Base-by-base conservation (phyloP, 2,888 invertebrate genomes). In the Melanostoma scalare region DNA sequence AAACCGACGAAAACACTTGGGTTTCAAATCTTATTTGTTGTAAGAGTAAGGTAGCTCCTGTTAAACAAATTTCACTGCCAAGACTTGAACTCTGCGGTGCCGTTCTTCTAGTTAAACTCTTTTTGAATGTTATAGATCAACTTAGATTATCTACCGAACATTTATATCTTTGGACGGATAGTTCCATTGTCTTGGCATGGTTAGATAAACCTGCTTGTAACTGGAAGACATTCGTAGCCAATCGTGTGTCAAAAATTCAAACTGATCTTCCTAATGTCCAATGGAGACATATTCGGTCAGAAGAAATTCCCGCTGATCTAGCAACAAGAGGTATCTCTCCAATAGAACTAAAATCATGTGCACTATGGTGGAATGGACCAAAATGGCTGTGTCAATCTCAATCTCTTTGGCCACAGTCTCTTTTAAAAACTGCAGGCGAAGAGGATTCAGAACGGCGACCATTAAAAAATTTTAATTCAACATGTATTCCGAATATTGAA, bases 21-120 rank as follows among this genome's bases (percentile, higher is more conserved):
- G 10, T 36, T 0, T 36, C 53, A 2, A 38, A 81, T 44, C 53
- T 81, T 4, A 60, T 74, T n/a, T 58, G 65, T 8, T 44, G 68
- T 0, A 82, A 73, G 42, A 77, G 72, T 20, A 69, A 71, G 35
- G 75, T 76, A 6, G 81, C 67, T 2, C 67, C 75, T 10, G 67
- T 68, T 5, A 67, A 67, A 58, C 58, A 58, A 6, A 31, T 81
- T 4, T 56, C 71, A 3, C 8, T 77, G 0, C 68, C 81, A n/a
- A 68, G 81, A 20, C 42, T 78, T 2, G 85, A 85, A 38, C 61
- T 76, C 8, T 80, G 80, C 42, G 73, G 76, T 9, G 80, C 76
- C 1, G 50, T 76, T 1, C 42, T 80, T 0, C 42, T 79, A 5
- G 33, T 69, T 2, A 76, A 76, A 40, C 40, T 79, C 52, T 20